Conservation (phyloP, 2,888 invertebrate genomes). For the Drosophila rubida region DNA sequence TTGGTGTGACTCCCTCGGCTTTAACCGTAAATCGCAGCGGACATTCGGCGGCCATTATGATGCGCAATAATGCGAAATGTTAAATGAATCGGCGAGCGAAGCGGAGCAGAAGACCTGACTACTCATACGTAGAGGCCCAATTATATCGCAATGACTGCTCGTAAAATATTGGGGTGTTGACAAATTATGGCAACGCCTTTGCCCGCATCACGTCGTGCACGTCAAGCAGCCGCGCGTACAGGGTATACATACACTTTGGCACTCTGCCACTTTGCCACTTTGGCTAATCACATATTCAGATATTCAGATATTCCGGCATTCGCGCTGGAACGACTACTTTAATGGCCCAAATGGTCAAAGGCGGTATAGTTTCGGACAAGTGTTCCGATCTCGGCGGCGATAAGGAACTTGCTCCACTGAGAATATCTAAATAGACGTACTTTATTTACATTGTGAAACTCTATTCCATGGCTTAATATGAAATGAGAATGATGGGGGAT, state of each 20-base stretch:
- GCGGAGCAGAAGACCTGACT: constrained; percentile 6
- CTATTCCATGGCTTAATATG: not conserved
- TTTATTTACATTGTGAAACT: not conserved
- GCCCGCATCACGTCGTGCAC: constrained; percentile 56
- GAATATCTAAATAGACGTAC: constrained; percentile 15
- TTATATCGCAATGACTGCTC: constrained; percentile 78
- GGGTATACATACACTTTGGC: too few species aligned
- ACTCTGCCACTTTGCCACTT: too few species aligned
- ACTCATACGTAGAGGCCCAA: constrained; percentile 57
- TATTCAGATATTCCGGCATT: constrained; percentile 11
- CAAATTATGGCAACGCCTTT: constrained; percentile 83
- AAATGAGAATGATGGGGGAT: not conserved
- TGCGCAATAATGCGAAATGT: constrained; percentile 69
- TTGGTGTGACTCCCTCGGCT: not conserved
- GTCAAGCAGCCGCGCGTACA: constrained; percentile 46
- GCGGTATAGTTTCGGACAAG: constrained; percentile 12
- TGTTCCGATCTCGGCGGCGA: constrained; percentile 6
- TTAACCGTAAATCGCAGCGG: constrained; percentile 49
- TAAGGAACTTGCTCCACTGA: constrained; percentile 4
- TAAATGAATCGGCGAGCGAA: constrained; percentile 49
- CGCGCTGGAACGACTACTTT: constrained; percentile 6
- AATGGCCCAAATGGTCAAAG: constrained; percentile 1
- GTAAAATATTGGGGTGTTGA: constrained; percentile 82
- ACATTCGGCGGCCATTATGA: constrained; percentile 75
- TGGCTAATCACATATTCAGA: constrained; percentile 5